phyloP scores from a whole-genome alignment of 2,888 invertebrate species.

The Aphodius sticticus region DNA sequence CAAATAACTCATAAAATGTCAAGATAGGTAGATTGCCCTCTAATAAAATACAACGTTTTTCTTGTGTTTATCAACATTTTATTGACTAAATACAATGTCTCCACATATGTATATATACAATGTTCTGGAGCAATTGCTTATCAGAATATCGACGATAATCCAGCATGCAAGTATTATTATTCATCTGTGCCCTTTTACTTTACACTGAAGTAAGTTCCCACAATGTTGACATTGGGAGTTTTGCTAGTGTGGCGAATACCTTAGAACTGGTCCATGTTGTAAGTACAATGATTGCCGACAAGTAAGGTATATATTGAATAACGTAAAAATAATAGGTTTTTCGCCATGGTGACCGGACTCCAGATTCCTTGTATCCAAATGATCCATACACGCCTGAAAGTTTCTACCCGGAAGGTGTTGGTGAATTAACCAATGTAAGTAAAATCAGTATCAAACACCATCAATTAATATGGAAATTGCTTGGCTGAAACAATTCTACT shows the following conservation, averaged over 20 bases:
- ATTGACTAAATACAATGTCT: too few species aligned
- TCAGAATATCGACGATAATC: background rate
- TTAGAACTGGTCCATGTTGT: constrained; percentile 25
- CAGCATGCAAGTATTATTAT: background rate
- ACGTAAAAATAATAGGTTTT: constrained; percentile 63
- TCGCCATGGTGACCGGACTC: constrained; percentile 79
- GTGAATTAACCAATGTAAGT: constrained; percentile 75
- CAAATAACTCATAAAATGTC: too few species aligned
- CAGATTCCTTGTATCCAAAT: constrained; percentile 72
- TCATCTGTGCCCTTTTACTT: background rate
- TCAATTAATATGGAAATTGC: background rate
- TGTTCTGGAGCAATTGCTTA: too few species aligned
- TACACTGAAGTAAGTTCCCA: background rate
- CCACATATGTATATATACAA: too few species aligned
- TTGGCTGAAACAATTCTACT: too few species aligned
- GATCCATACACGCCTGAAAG: constrained; percentile 70
- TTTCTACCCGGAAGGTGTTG: constrained; percentile 76
- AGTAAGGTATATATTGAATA: background rate
- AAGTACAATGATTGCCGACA: background rate
- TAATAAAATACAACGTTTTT: too few species aligned
- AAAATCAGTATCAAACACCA: background rate
- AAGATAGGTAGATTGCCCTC: too few species aligned
- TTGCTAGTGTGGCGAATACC: background rate
- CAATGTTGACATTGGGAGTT: background rate
- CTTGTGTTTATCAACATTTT: too few species aligned